Evolutionary conservation across 1,140 invertebrate genomes (phyloP), one percentile per base, ranked within the genome.

Genomic region (Teleogryllus occipitalis): DNA sequence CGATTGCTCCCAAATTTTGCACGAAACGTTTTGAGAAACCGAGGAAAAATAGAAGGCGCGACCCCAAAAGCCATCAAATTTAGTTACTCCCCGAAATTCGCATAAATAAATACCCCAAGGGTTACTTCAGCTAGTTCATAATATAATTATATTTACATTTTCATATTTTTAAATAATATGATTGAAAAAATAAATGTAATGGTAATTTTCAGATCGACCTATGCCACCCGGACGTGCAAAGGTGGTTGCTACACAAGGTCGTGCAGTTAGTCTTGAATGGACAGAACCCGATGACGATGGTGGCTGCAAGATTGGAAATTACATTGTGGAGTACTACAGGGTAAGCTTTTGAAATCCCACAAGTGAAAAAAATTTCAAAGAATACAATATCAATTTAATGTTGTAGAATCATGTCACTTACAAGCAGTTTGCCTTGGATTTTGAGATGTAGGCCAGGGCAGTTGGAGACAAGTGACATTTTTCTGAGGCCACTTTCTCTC

Each of bases 321-420:
- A 98, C 83, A 92, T 97, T 72, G 91, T 98, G 2, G 97, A 98
- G 86, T 98, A 98, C 86, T 96, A 95, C 86, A 90, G 96, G 85
- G 89, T 92, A 86, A 84, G 85, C 82, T 18, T n/a, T 48, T 65
- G 54, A 65, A 65, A 39, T 39, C 27, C 1, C 5, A 39, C 27
- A 39, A 5, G 27, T 39, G 27, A 39, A 2, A 39, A 2, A 39
- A 2, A 39, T 39, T 39, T 39, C 27, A 39, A 39, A 39, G 27
- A 39, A 39, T 39, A 39, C 27, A 39, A 39, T 39, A 39, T 39
- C 27, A 39, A 39, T 39, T 1, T 39, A 39, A 5, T 65, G 10
- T 65, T 3, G 54, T 7, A 10, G 54, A 65, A 7, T 65, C 2
- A 14, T 7, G 7, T 65, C 54, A 65, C 54, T 65, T 18, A 39